Evolutionary conservation across 2,888 invertebrate genomes (phyloP).

Genomic region (Drosophila kokeensis): DNA sequence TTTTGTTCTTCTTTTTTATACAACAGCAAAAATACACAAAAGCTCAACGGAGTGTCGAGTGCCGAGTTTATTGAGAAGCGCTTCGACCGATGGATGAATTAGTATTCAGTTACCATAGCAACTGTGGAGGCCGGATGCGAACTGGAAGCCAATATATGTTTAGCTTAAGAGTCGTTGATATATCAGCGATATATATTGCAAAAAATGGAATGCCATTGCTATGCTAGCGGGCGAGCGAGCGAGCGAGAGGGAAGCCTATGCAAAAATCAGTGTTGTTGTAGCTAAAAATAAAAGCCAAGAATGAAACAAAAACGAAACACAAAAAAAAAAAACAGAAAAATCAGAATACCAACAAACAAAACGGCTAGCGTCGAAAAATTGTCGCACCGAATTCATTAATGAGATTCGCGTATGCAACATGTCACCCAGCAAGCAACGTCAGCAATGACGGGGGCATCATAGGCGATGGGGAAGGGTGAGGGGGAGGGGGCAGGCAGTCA

Average conservation of each 20-base stretch:
- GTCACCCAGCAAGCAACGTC: slow-evolving; percentile 46
- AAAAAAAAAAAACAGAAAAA: slow-evolving; percentile 20
- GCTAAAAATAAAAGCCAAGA: slow-evolving; percentile 56
- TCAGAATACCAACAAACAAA: slow-evolving; percentile 23
- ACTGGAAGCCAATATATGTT: slow-evolving; percentile 39
- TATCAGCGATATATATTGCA: slow-evolving; percentile 13
- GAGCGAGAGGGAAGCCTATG: slow-evolving; percentile 16
- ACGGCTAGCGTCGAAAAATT: slow-evolving; percentile 55
- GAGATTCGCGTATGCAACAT: slow-evolving; percentile 75
- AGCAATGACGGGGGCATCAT: slow-evolving; percentile 14
- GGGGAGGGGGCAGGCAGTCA: slow-evolving; percentile 9
- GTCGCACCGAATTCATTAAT: slow-evolving; percentile 75
- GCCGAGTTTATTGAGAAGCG: slow-evolving; percentile 63
- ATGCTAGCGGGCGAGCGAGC: slow-evolving; percentile 14
- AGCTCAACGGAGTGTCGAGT: slow-evolving; percentile 64
- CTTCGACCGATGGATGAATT: slow-evolving; percentile 54
- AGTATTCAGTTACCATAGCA: slow-evolving; percentile 75
- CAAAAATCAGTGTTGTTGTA: slow-evolving; percentile 9
- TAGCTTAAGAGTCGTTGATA: slow-evolving; percentile 30
- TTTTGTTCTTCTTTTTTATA: slow-evolving; percentile 26
- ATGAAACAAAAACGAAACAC: slow-evolving; percentile 32
- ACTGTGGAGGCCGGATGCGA: slow-evolving; percentile 67
- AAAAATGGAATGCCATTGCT: slow-evolving; percentile 41
- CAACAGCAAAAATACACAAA: slow-evolving; percentile 63
- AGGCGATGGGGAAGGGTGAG: background rate